Base-by-base conservation (phyloP, 2,113 vertebrate species). In the Labrus mixtus region DNA sequence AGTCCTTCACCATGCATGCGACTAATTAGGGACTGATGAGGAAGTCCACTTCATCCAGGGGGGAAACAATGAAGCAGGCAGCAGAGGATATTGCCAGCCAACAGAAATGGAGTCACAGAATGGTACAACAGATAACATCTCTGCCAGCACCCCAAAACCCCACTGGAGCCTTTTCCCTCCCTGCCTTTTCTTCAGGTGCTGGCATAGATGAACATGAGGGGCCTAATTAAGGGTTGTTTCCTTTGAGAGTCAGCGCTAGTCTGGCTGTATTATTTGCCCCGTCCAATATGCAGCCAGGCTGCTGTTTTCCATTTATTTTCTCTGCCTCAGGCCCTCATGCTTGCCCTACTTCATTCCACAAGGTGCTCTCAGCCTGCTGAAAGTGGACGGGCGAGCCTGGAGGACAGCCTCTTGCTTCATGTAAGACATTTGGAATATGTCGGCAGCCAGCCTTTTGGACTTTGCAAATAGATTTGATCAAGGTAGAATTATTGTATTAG, bases 151-250 rank as follows among this genome's bases (percentile, higher is more conserved):
- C 61, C 50, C 4, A 11, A 79, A 86, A 67, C 33, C 72, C 79
- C 70, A 59, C 48, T 68, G 84, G 76, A 81, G 72, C 58, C 36
- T 25, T 59, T 48, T 46, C 43, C 50, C 39, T 61, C 25, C 12
- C 45, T n/a, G 56, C 53, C 43, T 71, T 73, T 79, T 87, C 88
- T 88, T 88, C 82, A 89, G 84, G 84, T 79, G 74, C 78, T 82
- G 78, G 81, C 73, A 70, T 25, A 20, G 82, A 79, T 63, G 76
- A 77, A 78, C 76, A 86, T 37, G 79, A 79, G 73, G 61, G 61
- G 71, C 76, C 83, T 90, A 87, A 92, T 90, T 90, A 89, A 83
- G 81, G 86, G 81, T 81, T 39, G 9, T 89, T 74, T 84, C 90
- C 68, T 29, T 3, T 19, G 69, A 81, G 82, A 79, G 59, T 69